Base-by-base conservation (phyloP, 2,113 vertebrate genomes). In the Sclerurus mexicanus region DNA sequence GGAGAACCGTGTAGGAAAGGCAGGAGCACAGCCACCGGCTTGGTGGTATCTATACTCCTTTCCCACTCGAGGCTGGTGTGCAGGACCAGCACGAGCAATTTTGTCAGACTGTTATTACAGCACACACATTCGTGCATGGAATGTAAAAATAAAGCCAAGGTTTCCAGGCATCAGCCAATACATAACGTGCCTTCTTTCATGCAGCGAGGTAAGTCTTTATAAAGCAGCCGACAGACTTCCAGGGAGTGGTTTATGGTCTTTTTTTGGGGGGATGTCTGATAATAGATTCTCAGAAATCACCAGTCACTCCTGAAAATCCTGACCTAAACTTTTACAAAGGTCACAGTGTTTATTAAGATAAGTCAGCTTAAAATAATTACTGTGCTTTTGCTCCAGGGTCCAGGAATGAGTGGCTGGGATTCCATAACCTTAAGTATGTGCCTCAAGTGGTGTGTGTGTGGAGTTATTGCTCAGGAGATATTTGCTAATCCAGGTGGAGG, bases 331-430 rank as follows among this genome's bases (percentile, higher is more conserved):
- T 90, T 71, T 5, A 9, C 58, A 47, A 56, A 53, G 94, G 90
- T 94, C 95, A 53, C 1, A 7, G 63, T 42, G 75, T 81, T 97
- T 84, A 80, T 88, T 84, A 73, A 95, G 90, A 85, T 60, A 89
- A 96, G 59, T 88, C 95, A 92, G 86, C 90, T 90, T 87, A 74
- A 88, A 95, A 94, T 86, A 90, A 95, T 95, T 66, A 39, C 91
- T 72, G 71, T 21, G 80, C 84, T 47, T 92, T 95, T 47, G 86
- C 94, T 95, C 64, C 82, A 71, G 94, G 95, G 50, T 63, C 64
- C 44, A 28, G 84, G 86, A 84, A 37, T 14, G 75, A 90, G 75
- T 21, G 85, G 79, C 71, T 77, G 96, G 87, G 87, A 95, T 96
- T 95, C 80, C 86, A 72, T 28, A 4, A 55, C 27, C 89, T 89